phyloP scores from a whole-genome alignment of 2,113 vertebrate genomes.

The Anseranas semipalmata region DNA sequence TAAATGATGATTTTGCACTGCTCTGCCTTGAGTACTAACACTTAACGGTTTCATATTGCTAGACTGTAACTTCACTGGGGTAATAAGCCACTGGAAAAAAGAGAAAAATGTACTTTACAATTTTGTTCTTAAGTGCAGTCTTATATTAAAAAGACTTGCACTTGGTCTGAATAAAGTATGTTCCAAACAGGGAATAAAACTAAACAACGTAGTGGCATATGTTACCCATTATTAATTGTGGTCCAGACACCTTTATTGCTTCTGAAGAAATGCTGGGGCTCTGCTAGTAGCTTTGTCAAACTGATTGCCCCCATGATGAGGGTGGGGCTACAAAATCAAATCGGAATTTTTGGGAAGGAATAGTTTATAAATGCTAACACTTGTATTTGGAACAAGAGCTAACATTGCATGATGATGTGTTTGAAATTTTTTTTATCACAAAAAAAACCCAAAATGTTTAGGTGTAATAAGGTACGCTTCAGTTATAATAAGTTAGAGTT shows the following conservation, averaged over 20 bases:
- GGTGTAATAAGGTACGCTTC: neutral
- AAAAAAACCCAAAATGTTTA: too few species aligned
- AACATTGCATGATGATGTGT: neutral
- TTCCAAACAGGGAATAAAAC: neutral
- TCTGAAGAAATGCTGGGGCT: neutral
- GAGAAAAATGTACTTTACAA: accelerated
- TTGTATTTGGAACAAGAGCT: neutral
- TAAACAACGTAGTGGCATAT: neutral
- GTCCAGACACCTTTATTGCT: neutral
- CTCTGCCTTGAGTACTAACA: neutral
- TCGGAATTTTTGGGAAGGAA: neutral
- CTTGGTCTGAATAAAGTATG: neutral
- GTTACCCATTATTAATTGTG: neutral
- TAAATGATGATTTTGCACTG: neutral
- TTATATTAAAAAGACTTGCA: neutral
- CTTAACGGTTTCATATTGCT: neutral
- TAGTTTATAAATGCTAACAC: neutral
- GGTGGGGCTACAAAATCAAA: neutral
- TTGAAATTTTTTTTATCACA: neutral
- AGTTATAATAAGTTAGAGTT: neutral
- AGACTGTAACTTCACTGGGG: neutral
- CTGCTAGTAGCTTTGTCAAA: neutral
- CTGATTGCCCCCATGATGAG: neutral
- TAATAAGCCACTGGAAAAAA: neutral
- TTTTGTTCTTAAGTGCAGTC: neutral